Conservation (phyloP, 2,797 vertebrate genomes). For the Agapornis canus region DNA sequence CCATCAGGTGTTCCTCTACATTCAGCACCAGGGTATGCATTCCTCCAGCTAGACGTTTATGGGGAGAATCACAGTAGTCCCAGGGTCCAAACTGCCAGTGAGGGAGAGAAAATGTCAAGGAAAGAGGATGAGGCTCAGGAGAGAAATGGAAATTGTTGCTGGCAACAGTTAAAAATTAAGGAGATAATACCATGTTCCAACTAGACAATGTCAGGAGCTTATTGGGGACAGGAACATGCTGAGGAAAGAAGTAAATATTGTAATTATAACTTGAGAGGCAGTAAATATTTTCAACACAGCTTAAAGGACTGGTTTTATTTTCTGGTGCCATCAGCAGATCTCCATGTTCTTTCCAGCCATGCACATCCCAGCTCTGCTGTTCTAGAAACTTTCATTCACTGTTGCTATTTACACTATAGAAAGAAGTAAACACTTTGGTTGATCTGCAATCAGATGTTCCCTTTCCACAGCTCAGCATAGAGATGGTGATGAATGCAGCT, state of each 20-base stretch:
- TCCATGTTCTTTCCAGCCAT: not conserved
- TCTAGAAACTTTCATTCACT: not conserved
- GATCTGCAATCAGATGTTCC: not conserved
- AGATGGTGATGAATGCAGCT: not conserved
- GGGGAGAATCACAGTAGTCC: not conserved
- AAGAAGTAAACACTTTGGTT: not conserved
- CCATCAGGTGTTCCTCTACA: not conserved
- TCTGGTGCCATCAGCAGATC: not conserved
- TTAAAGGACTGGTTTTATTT: not conserved
- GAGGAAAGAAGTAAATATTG: not conserved
- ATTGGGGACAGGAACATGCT: not conserved
- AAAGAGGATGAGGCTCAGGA: not conserved
- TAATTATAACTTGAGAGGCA: not conserved
- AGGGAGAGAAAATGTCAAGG: not conserved
- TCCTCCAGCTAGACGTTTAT: not conserved
- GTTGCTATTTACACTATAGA: not conserved
- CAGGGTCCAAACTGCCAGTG: not conserved
- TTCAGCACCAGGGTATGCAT: fast-evolving
- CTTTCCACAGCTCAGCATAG: not conserved
- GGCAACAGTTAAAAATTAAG: not conserved
- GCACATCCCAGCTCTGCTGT: not conserved
- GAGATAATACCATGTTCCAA: not conserved
- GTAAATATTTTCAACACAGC: not conserved
- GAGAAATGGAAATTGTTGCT: not conserved
- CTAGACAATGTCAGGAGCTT: not conserved